phyloP scores from a whole-genome alignment of 2,888 invertebrate genomes.

The Julus scanicus region DNA sequence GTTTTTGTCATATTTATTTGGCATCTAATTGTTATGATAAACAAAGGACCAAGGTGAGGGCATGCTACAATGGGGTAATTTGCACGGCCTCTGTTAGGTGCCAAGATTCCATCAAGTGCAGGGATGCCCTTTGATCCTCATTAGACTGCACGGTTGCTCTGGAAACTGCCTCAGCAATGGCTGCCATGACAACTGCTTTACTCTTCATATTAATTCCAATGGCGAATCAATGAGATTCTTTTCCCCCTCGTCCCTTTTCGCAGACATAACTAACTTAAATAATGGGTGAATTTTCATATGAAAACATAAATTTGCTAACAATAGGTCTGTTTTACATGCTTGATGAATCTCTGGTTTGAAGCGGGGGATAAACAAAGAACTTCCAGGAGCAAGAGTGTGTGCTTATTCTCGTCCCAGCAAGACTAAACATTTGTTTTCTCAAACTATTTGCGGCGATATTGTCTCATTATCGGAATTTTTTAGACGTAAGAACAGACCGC shows the following conservation, averaged over 20 bases:
- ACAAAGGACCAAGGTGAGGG: conserved; percentile 42
- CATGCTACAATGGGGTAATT: conserved; percentile 24
- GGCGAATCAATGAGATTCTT: background rate
- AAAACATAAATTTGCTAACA: background rate
- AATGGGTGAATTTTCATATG: conserved; percentile 36
- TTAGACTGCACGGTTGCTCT: conserved; percentile 30
- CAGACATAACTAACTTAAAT: conserved; percentile 35
- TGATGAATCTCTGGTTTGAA: background rate
- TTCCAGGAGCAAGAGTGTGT: background rate
- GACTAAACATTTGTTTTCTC: too few species aligned
- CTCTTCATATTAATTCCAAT: conserved; percentile 18
- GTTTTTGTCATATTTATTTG: conserved; percentile 39
- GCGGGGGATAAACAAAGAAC: conserved; percentile 4
- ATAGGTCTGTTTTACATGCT: background rate
- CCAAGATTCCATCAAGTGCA: conserved; percentile 39
- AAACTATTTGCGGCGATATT: too few species aligned
- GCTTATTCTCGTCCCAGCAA: too few species aligned
- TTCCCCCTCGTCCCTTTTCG: background rate
- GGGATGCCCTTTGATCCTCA: conserved; percentile 39
- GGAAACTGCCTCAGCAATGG: background rate
- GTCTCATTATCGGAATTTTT: too few species aligned
- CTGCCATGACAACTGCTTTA: conserved; percentile 21
- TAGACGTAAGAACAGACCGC: too few species aligned
- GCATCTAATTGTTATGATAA: conserved; percentile 36
- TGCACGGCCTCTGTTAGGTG: conserved; percentile 35